Percentiles rank a stretch among this genome's conserved stretches.
Conservation (phyloP, 2,888 invertebrate genomes). For the Acronicta aceris region DNA sequence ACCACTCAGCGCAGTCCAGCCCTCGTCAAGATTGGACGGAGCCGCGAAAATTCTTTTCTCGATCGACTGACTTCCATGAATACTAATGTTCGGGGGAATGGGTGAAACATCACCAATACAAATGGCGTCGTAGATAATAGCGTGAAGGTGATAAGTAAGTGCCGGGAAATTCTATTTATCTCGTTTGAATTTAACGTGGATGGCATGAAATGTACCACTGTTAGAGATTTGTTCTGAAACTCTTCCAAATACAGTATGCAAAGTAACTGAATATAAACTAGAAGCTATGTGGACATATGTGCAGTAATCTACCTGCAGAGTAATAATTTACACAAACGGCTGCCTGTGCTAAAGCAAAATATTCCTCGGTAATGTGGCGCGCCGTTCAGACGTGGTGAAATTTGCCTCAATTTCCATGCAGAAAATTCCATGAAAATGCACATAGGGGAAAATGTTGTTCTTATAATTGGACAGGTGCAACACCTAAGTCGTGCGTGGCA, state of each 20-base stretch:
- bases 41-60: conserved; percentile 85
- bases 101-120: conserved; percentile 75
- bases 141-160: conserved; percentile 64
- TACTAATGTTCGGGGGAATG: conserved; percentile 81
- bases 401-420: conserved; percentile 79
- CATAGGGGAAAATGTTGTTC: conserved; percentile 82
- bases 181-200: conserved; percentile 14
- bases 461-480: conserved; percentile 86
- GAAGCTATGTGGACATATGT: conserved; percentile 43
- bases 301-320: conserved; percentile 53
- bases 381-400: conserved; percentile 72
- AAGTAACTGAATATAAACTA: conserved; percentile 45
- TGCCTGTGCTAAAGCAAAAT: conserved; percentile 66
- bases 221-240: conserved; percentile 42
- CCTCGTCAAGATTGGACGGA: conserved; percentile 81
- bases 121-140: conserved; percentile 76
- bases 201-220: conserved; percentile 10
- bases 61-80: conserved; percentile 87
- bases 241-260: conserved; percentile 40
- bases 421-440: conserved; percentile 85
- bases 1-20: conserved; percentile 81
- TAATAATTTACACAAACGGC: conserved; percentile 74
- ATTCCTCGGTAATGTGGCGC: conserved; percentile 58
- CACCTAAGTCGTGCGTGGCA: conserved; percentile 84
- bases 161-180: conserved; percentile 48